Conservation (phyloP, 92 coral and sea anemone species). For the Parazoanthus swiftii region DNA sequence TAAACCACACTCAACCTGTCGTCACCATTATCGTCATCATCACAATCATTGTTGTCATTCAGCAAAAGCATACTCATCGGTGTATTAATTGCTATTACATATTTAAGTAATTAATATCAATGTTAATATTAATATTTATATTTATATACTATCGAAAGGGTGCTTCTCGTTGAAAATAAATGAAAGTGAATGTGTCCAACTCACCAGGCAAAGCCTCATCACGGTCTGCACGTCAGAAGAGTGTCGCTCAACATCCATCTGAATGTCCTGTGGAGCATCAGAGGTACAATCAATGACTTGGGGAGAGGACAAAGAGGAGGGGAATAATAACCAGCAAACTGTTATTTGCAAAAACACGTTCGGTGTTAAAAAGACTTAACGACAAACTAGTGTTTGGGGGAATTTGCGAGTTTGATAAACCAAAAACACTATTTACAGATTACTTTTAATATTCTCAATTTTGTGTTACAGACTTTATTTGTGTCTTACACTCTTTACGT, state of each 20-base stretch:
- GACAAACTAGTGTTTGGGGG: too few species aligned
- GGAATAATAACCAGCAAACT: background rate
- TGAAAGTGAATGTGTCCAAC: background rate
- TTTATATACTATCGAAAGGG: background rate
- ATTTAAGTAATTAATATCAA: too few species aligned
- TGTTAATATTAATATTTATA: too few species aligned
- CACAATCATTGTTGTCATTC: background rate
- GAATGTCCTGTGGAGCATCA: constrained; percentile 62
- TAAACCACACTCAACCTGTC: too few species aligned
- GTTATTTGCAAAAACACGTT: background rate
- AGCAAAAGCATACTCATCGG: too few species aligned
- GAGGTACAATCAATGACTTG: background rate
- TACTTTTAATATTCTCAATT: too few species aligned
- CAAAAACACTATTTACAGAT: background rate
- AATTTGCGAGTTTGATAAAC: background rate
- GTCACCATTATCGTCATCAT: too few species aligned
- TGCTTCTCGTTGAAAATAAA: background rate
- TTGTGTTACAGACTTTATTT: background rate
- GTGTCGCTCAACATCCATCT: constrained; percentile 81
- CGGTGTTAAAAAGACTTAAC: background rate
- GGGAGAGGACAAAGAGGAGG: background rate
- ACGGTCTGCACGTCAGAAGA: constrained; percentile 88
- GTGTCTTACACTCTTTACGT: too few species aligned
- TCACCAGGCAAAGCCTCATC: constrained; percentile 86
- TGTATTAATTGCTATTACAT: background rate